phyloP scores from a whole-genome alignment of 1,140 invertebrate genomes.

The Archegozetes longisetosus region DNA sequence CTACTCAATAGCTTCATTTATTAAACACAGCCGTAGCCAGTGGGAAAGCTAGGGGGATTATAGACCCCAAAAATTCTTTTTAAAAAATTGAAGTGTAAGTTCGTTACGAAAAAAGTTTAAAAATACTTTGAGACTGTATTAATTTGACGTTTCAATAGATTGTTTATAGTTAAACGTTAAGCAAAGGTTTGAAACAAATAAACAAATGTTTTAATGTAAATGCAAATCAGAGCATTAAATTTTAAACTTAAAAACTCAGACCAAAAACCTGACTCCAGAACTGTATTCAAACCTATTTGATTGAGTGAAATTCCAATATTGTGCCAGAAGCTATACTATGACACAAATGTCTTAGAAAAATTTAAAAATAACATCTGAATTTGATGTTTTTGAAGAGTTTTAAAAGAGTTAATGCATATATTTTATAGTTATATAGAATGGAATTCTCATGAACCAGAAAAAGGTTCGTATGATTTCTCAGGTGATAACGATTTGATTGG shows the following conservation, averaged over 20 bases:
- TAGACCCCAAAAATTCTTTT: constrained; percentile 55
- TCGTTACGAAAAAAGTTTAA: constrained; percentile 65
- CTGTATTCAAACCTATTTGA: too few relatives aligned
- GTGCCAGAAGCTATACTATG: too few relatives aligned
- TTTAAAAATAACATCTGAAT: constrained; percentile 44
- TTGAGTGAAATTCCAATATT: too few relatives aligned
- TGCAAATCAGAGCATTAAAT: too few relatives aligned
- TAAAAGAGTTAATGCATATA: not conserved
- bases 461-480: constrained; percentile 47
- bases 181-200: constrained; percentile 76
- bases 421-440: constrained; percentile 60
- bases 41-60: too few relatives aligned
- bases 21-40: too few relatives aligned
- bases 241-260: too few relatives aligned
- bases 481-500: constrained; percentile 42
- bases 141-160: constrained; percentile 62
- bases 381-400: constrained; percentile 21
- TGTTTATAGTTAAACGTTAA: constrained; percentile 61
- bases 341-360: too few relatives aligned
- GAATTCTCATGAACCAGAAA: constrained; percentile 69
- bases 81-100: constrained; percentile 64
- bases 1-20: too few relatives aligned
- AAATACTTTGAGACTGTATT: constrained; percentile 77
- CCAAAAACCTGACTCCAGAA: too few relatives aligned
- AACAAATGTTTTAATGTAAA: constrained; percentile 41